Conservation (phyloP, 30 jellyfish, hydroid and myxozoan species). For the Aurelia sp. region DNA sequence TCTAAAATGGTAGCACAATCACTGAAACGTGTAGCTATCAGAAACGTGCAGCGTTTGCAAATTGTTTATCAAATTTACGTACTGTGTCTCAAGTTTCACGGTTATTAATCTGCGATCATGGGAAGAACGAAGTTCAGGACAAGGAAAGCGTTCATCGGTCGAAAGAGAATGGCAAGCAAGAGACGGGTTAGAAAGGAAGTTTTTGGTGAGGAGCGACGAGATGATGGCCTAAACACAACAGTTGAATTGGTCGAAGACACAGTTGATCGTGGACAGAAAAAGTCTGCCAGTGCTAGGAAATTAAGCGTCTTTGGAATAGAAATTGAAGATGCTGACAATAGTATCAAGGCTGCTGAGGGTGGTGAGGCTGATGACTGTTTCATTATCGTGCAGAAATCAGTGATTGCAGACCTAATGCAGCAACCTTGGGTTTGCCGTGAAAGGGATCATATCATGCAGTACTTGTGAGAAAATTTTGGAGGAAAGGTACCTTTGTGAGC, state of each 20-base stretch:
- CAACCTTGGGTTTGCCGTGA: slow-evolving; percentile 1
- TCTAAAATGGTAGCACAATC: too few relatives aligned
- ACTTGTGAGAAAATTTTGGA: slow-evolving; percentile 1
- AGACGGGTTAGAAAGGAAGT: neutral
- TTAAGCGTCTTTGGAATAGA: neutral
- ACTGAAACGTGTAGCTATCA: too few relatives aligned
- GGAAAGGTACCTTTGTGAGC: slow-evolving; percentile 4
- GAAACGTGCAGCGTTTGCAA: too few relatives aligned
- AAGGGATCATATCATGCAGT: neutral
- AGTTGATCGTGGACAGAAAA: neutral
- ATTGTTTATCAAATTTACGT: too few relatives aligned
- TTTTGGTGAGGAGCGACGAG: neutral
- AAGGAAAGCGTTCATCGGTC: neutral
- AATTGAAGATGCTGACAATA: neutral
- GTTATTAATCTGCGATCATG: neutral
- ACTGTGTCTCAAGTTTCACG: too few relatives aligned
- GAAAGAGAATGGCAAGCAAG: neutral
- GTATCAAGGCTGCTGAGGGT: neutral
- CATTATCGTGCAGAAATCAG: slow-evolving; percentile 6
- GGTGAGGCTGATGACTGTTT: slow-evolving; percentile 12
- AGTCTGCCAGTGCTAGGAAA: slow-evolving; percentile 5
- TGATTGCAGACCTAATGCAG: neutral
- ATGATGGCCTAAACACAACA: neutral
- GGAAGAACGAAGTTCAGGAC: neutral
- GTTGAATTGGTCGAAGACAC: neutral